Conservation (phyloP, 92 coral and sea anemone genomes). For the Bergia sp. region DNA sequence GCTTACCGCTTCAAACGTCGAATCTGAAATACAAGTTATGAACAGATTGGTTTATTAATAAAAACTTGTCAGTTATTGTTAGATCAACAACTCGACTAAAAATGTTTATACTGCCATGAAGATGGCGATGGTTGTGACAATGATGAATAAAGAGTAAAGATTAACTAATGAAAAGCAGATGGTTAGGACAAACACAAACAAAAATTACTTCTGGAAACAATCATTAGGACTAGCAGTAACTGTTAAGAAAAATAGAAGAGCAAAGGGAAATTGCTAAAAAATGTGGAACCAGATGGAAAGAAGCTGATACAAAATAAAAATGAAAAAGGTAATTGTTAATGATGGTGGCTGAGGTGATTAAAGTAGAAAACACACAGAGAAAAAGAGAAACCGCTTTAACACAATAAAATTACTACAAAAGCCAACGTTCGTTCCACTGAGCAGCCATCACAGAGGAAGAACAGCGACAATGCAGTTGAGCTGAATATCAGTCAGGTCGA, state of each 20-base stretch:
- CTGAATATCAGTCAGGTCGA: background rate
- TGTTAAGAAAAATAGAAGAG: too few species aligned
- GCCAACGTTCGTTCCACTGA: background rate
- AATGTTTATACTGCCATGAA: background rate
- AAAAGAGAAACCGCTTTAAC: background rate
- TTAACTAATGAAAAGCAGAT: background rate
- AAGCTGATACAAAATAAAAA: too few species aligned
- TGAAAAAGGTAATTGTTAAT: background rate
- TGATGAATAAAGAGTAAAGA: background rate
- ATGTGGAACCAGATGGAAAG: background rate
- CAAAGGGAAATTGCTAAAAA: background rate
- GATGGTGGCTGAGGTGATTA: background rate
- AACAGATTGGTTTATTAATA: background rate
- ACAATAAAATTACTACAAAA: background rate
- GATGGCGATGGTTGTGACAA: background rate
- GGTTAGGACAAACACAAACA: background rate
- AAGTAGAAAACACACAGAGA: background rate
- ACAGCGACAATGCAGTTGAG: background rate
- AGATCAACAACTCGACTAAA: background rate
- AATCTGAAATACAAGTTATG: background rate
- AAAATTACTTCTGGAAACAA: background rate
- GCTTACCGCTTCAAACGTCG: slow-evolving; percentile 14
- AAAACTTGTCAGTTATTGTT: background rate
- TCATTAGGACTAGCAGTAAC: background rate
- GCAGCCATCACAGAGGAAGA: background rate